Base-by-base conservation (phyloP, 2,113 vertebrate species). In the Heloderma charlesbogerti region DNA sequence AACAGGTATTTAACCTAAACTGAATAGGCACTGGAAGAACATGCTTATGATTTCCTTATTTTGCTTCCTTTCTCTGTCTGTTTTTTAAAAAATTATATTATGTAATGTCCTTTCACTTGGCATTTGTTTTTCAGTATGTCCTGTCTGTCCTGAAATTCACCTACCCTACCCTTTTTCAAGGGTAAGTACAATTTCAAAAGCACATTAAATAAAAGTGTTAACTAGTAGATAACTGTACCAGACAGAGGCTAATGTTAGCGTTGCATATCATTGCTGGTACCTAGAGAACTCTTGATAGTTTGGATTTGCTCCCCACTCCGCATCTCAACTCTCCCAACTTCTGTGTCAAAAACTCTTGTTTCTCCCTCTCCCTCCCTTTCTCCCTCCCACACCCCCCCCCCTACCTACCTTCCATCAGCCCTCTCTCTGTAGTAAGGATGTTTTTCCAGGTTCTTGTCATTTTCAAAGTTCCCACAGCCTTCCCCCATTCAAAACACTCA, bases 111-210 rank as follows among this genome's bases (percentile, higher is more conserved):
- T 90, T 94, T 96, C 95, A 96, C 93, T 85, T 96, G 85, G 69
- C 96, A 12, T 96, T 97, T 98, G 92, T 97, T 97, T 97, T 98
- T 88, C 98, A 99, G 99, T 99, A 99, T 98, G 98, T 99, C 88
- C 97, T 99, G 94, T 99, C 99, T 91, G 98, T 99, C 91, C 97
- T 99, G 97, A 99, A 99, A 92, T 99, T 99, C 96, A 99, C 98
- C 75, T 99, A 98, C 95, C 99, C 99, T 87, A 99, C 99, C 3
- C 98, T 99, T 96, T 99, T 99, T 95, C 99, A 99, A 97, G 99
- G 99, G 99, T 99, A 97, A 98, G 99, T 99, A 97, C 84, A 6
- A 1, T 93, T 94, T 95, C 43, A 94, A 94, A 86, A 91, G 54
- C 27, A 89, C 27, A 63, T 78, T 90, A 92, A 92, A 89, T 63